Percentiles rank a stretch among this genome's conserved stretches.
These are phyloP conservation scores for Eurystomus gularis DNA, from an alignment of 2,113 vertebrate genomes.

Conservation along the genomic window DNA sequence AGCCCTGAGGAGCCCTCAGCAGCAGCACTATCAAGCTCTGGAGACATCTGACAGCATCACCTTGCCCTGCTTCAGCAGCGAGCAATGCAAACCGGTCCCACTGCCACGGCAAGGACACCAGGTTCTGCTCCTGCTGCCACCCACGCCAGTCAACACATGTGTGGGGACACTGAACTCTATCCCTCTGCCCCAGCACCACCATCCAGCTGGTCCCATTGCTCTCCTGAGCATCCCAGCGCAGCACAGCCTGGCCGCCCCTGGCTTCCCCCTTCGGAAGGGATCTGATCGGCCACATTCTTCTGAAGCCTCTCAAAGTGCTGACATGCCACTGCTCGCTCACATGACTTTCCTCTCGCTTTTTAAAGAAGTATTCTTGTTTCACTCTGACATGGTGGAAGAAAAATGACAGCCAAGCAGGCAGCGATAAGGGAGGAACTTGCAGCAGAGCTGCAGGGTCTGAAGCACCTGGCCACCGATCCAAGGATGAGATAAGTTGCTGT, in stretches of 20 bases:
- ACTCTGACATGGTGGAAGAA: conserved; percentile 28
- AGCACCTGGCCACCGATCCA: not conserved
- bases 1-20: not conserved
- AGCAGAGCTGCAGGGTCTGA: not conserved
- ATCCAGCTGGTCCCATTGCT: accelerated
- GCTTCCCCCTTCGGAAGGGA: not conserved
- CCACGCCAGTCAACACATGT: accelerated
- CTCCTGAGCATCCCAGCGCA: accelerated
- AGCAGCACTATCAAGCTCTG: not conserved
- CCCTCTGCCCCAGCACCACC: not conserved
- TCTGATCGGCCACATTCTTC: not conserved
- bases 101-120: accelerated
- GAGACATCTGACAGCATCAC: not conserved
- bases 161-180: not conserved
- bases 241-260: not conserved
- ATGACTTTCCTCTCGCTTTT: conserved; percentile 39
- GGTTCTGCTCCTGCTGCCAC: not conserved
- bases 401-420: not conserved
- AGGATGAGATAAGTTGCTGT: not conserved
- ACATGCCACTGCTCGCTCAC: not conserved
- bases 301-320: not conserved
- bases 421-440: not conserved
- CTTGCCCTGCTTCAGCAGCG: not conserved
- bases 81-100: not conserved
- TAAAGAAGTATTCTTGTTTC: conserved; percentile 45